Conservation (phyloP, 35 echinoderm and acorn worm genomes). For the Hemicentrotus pulcherrimus region DNA sequence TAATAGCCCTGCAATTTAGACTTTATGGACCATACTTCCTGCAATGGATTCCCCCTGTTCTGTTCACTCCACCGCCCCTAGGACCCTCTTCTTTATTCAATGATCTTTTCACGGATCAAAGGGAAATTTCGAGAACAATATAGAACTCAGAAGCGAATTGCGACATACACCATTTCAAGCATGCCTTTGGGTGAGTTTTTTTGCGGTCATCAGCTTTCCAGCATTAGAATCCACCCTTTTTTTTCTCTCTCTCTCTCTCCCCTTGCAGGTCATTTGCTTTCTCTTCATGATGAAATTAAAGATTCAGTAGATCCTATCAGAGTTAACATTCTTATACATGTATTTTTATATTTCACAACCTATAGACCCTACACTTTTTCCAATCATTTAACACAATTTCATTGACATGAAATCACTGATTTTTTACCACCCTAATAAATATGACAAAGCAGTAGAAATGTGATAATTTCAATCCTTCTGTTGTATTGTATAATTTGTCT, state of each 20-base stretch:
- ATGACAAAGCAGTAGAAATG: not conserved
- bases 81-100: not conserved
- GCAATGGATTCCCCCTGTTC: not conserved
- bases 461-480: not conserved
- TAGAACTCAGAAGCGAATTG: not conserved
- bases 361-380: not conserved
- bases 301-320: not conserved
- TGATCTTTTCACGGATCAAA: not conserved
- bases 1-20: not conserved
- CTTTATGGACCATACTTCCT: conserved; percentile 10
- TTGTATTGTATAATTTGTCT: not conserved
- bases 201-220: not conserved
- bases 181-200: not conserved
- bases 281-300: not conserved
- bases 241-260: not conserved
- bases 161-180: not conserved
- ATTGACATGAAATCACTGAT: not conserved
- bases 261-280: not conserved
- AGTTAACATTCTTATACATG: not conserved
- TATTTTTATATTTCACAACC: not conserved
- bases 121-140: not conserved
- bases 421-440: not conserved
- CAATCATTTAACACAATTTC: not conserved
- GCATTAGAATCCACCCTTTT: not conserved
- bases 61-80: not conserved